Conservation (phyloP, 2,797 vertebrate genomes). For the Hemibagrus guttatus region DNA sequence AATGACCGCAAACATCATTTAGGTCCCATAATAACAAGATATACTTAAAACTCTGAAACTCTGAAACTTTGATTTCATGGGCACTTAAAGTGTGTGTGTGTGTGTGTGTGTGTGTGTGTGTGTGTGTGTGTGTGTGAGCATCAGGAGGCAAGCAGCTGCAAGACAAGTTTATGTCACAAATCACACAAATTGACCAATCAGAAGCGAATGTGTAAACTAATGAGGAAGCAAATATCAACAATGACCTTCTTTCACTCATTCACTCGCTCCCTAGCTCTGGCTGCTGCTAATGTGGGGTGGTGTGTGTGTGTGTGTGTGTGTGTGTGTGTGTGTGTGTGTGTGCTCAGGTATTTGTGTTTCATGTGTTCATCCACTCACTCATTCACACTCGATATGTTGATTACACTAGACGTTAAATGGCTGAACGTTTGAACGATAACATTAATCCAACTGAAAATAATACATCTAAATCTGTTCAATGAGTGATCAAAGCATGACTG, state of each 20-base stretch:
- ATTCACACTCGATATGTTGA: slow-evolving; percentile 26
- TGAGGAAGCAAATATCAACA: slow-evolving; percentile 5
- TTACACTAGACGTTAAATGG: slow-evolving; percentile 22
- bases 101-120: slow-evolving; percentile 21
- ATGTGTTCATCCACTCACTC: slow-evolving; percentile 16
- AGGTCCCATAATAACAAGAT: not conserved
- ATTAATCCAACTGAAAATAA: not conserved
- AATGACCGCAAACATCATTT: not conserved
- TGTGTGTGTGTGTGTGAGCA: slow-evolving; percentile 33
- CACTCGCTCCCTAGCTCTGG: not conserved
- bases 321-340: slow-evolving; percentile 3
- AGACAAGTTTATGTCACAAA: slow-evolving; percentile 49
- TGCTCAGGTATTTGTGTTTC: not conserved
- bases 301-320: not conserved
- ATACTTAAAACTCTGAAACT: not conserved
- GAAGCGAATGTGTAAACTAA: slow-evolving; percentile 37
- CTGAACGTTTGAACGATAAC: slow-evolving; percentile 43
- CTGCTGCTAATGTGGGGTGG: not conserved
- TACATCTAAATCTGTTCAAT: not conserved
- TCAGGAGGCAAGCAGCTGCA: slow-evolving; percentile 58
- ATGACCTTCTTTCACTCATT: slow-evolving; percentile 10
- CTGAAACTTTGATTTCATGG: slow-evolving; percentile 1
- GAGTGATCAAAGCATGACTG: not conserved
- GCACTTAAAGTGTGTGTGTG: not conserved
- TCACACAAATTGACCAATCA: slow-evolving; percentile 54